These are phyloP conservation scores for Heliconius sara DNA, from an alignment of 2,888 invertebrate genomes.

Conservation along the genomic window DNA sequence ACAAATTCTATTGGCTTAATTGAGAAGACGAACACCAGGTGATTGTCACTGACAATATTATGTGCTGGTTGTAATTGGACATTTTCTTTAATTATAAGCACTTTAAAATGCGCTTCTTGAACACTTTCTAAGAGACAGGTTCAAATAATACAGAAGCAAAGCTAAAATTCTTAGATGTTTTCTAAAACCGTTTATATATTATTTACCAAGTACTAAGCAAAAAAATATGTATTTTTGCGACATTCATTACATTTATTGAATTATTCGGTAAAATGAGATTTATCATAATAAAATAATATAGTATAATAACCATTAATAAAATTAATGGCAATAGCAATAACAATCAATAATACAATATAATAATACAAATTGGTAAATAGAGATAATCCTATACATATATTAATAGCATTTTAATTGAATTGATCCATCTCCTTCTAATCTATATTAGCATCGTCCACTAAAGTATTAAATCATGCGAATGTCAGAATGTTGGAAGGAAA, in stretches of 20 bases:
- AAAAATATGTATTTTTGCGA: no score
- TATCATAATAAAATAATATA: background rate
- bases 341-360: background rate
- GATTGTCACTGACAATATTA: background rate
- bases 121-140: no score
- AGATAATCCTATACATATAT: background rate
- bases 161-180: no score
- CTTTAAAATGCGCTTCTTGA: no score
- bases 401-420: slow-evolving; percentile 12
- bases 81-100: background rate
- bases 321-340: background rate
- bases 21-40: background rate
- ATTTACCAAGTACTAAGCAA: no score
- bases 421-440: background rate
- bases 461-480: slow-evolving; percentile 28
- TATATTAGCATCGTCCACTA: background rate
- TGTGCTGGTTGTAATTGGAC: background rate
- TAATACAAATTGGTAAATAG: background rate
- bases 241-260: no score
- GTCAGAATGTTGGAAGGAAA: slow-evolving; percentile 24
- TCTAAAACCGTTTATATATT: no score
- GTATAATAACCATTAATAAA: background rate
- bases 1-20: slow-evolving; percentile 4
- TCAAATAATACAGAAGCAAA: no score
- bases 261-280: no score